A percentile compares a stretch with the other conserved stretches of the same genome.
phyloP scores from a whole-genome alignment of 1,140 invertebrate species.

The Globodera rostochiensis region DNA sequence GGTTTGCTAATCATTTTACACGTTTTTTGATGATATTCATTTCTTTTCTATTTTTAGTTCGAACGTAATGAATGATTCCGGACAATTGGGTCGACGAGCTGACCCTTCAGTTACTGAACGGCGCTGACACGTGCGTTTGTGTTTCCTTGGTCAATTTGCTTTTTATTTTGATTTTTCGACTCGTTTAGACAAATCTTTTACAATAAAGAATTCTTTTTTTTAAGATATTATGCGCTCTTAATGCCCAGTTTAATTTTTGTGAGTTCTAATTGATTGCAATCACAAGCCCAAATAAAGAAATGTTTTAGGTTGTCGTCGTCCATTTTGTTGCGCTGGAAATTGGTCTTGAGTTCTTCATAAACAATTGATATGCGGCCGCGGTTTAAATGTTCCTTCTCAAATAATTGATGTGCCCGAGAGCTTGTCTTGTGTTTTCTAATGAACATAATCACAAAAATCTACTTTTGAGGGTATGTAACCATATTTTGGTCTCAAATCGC shows the following conservation, averaged over 20 bases:
- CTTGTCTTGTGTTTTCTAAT: neutral
- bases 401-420: neutral
- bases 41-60: neutral
- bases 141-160: neutral
- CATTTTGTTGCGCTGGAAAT: slow-evolving; percentile 23
- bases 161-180: neutral
- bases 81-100: slow-evolving; percentile 29
- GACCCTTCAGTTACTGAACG: slow-evolving; percentile 18
- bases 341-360: slow-evolving; percentile 30
- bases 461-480: no score
- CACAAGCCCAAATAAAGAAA: neutral
- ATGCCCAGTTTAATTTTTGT: slow-evolving; percentile 22
- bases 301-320: slow-evolving; percentile 17
- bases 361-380: slow-evolving; percentile 9
- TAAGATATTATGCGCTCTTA: slow-evolving; percentile 23
- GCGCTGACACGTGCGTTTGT: slow-evolving; percentile 14
- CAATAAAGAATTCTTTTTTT: slow-evolving; percentile 5
- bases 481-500: no score
- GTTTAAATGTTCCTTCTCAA: no score
- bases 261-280: neutral
- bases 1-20: no score
- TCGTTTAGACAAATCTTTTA: neutral
- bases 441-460: no score
- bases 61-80: slow-evolving; percentile 23
- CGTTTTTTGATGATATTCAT: no score